Evolutionary conservation across 2,797 vertebrate genomes (phyloP).

Genomic region (Graptemys geographica): DNA sequence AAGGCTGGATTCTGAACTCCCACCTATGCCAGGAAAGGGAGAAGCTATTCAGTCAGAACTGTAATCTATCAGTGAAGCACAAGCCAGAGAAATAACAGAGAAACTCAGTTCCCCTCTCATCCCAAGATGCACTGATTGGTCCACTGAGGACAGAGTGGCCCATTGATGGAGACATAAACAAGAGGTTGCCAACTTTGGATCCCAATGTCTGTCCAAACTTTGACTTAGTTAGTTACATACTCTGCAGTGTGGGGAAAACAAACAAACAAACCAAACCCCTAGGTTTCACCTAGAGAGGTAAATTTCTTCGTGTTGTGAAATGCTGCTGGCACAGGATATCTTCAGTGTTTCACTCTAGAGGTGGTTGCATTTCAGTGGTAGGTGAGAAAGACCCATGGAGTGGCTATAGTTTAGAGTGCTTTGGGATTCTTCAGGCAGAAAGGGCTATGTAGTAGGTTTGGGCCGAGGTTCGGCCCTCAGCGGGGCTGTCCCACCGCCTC

Average conservation of each 20-base stretch:
- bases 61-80: neutral
- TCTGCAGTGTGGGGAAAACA: neutral
- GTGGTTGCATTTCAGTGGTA: neutral
- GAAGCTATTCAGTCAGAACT: neutral
- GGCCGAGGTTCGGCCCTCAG: too few relatives aligned
- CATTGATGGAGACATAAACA: neutral
- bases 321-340: neutral
- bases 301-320: neutral
- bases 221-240: accelerated
- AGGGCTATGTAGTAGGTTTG: neutral
- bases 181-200: neutral
- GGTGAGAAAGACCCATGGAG: neutral
- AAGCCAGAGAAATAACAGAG: neutral
- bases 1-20: neutral
- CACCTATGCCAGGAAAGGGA: neutral
- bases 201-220: neutral
- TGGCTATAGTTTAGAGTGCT: neutral
- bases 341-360: neutral
- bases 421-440: neutral
- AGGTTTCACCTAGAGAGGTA: neutral
- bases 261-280: neutral
- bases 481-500: too few relatives aligned
- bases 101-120: neutral
- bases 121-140: neutral
- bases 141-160: neutral